A percentile compares a stretch with the other conserved stretches of the same genome.
These are phyloP conservation scores for Anolis sagrei DNA, from an alignment of 2,113 vertebrate genomes.

Conservation along the genomic window DNA sequence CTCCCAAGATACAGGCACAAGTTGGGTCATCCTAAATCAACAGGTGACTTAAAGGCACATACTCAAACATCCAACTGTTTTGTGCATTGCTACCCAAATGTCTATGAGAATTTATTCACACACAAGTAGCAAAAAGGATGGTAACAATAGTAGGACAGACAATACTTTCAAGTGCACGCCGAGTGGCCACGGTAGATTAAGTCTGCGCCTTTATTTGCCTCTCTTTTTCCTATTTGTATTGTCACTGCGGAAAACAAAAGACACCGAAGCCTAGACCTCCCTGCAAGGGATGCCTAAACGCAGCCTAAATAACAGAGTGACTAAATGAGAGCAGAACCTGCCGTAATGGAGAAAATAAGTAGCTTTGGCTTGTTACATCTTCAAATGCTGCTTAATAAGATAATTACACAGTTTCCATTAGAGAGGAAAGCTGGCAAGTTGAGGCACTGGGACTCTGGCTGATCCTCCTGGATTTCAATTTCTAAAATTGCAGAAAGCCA, in stretches of 20 bases:
- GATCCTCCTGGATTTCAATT: neutral
- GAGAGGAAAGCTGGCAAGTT: neutral
- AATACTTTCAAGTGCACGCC: neutral
- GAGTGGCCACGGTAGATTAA: neutral
- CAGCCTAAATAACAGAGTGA: constrained; percentile 18
- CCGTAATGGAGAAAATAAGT: constrained; percentile 24
- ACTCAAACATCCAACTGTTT: too few species aligned
- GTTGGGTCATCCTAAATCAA: too few species aligned
- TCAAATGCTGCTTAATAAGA: neutral
- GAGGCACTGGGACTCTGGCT: neutral
- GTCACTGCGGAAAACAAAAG: neutral
- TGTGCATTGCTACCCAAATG: too few species aligned
- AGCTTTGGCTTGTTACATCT: constrained; percentile 11
- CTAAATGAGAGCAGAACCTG: constrained; percentile 11
- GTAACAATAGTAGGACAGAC: too few species aligned
- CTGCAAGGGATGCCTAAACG: constrained; percentile 21
- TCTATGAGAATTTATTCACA: too few species aligned
- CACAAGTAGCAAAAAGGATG: too few species aligned
- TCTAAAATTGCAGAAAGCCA: neutral
- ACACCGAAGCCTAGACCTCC: constrained; percentile 35
- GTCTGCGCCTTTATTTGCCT: neutral
- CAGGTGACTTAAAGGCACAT: too few species aligned
- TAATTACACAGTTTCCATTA: fast-evolving
- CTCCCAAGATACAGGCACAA: too few species aligned
- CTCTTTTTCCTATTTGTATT: neutral